Percentiles rank a stretch among this genome's conserved stretches.
Conservation (phyloP, 2,888 invertebrate species). For the Epistrophella euchroma region DNA sequence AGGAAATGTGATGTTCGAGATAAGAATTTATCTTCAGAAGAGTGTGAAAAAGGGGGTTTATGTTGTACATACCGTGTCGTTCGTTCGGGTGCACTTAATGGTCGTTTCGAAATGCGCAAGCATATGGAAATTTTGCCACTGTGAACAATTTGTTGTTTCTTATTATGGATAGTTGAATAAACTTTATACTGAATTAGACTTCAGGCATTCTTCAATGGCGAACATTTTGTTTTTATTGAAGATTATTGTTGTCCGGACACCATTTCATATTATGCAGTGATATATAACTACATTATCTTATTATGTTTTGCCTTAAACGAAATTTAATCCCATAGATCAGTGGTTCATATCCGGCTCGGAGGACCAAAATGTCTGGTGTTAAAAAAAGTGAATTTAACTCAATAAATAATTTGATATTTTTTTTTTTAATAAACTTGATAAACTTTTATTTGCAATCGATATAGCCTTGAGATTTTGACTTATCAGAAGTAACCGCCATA, state of each 20-base stretch:
- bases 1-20: constrained; percentile 1
- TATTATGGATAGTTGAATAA: constrained; percentile 15
- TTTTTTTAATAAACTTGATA: too few species aligned
- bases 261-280: background rate
- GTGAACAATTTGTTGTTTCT: constrained; percentile 41
- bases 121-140: constrained; percentile 43
- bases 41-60: background rate
- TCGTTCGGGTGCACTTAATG: constrained; percentile 56
- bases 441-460: too few species aligned
- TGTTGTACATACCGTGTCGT: constrained; percentile 7
- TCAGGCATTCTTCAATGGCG: background rate
- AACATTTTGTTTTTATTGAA: background rate
- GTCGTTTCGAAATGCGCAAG: constrained; percentile 50
- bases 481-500: too few species aligned
- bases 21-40: constrained; percentile 9
- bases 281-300: too few species aligned
- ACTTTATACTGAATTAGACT: background rate
- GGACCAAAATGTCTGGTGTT: too few species aligned
- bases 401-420: too few species aligned
- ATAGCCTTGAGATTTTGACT: too few species aligned
- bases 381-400: too few species aligned
- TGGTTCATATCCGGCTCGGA: too few species aligned
- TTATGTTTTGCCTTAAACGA: too few species aligned
- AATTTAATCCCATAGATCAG: too few species aligned
- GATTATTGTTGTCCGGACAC: background rate